Base-by-base conservation (phyloP, 2,113 vertebrate species). In the Dromiciops gliroides region DNA sequence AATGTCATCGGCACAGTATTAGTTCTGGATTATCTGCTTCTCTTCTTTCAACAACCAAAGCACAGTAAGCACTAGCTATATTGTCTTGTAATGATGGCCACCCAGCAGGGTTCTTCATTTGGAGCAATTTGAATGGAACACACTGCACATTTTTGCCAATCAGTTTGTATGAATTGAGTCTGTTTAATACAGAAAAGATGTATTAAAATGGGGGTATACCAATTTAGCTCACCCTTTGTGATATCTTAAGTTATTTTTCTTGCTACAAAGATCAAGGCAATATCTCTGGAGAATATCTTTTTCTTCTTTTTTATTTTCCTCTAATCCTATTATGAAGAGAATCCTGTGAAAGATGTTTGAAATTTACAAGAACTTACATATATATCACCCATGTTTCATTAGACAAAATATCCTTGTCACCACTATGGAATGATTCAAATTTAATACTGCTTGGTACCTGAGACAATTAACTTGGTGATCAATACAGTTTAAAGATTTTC, bases 391-490 rank as follows among this genome's bases (percentile, higher is more conserved):
- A 90, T 49, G 26, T 83, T 44, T 83, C 37, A 83, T 90, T 90
- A 90, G 25, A 49, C 28, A 28, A 90, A 90, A 90, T 90, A 90
- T 31, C 12, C 48, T 90, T 90, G 28, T 24, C 48, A 49, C 48
- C 24, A 90, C 89, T 90, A 90, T 90, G 48, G 48, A 90, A 19
- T 25, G 48, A 90, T 50, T 28, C 47, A 90, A 94, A 96, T 97
- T 96, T 94, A 67, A 26, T 92, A 97, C 95, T 97, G 25, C 75
- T 97, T 96, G 49, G 6, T 67, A 94, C 60, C 44, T 91, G 96
- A 92, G 37, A 83, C 92, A 96, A 96, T 96, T 97, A 97, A 94
- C 93, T 56, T 48, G 92, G 95, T 83, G 67, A 97, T 97, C 88
- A 96, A 94, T 95, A 44, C 37, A 83, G 60, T 83, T 83, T 83